A percentile compares a stretch with the other conserved stretches of the same genome.
Evolutionary conservation across 2,888 invertebrate genomes (phyloP).

Genomic region (Physocephala rufipes): DNA sequence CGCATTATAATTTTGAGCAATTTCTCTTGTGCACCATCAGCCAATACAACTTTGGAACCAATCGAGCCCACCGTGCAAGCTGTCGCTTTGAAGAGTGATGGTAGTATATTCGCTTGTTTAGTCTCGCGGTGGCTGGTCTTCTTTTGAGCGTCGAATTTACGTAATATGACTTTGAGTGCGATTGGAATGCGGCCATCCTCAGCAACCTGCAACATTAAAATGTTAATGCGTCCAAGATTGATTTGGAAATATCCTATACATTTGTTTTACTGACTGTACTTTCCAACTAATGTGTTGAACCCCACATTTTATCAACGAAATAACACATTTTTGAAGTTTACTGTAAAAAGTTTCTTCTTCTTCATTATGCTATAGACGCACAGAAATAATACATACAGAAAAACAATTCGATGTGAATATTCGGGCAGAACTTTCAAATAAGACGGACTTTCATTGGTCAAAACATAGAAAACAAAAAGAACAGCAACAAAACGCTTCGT

Average conservation of each 20-base stretch:
- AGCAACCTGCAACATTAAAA: constrained; percentile 57
- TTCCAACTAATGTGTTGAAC: no score
- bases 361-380: neutral
- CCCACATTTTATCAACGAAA: neutral
- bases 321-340: neutral
- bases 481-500: no score
- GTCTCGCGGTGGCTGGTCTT: constrained; percentile 78
- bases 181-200: constrained; percentile 84
- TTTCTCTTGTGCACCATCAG: constrained; percentile 72
- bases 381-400: neutral
- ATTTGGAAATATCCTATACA: no score
- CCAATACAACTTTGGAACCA: constrained; percentile 65
- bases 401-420: no score
- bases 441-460: no score
- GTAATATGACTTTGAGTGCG: constrained; percentile 77
- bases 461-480: no score
- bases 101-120: constrained; percentile 77
- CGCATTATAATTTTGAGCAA: constrained; percentile 77
- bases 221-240: neutral
- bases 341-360: neutral
- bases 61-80: constrained; percentile 53
- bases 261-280: no score
- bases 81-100: constrained; percentile 70
- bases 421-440: no score
- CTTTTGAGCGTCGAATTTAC: constrained; percentile 76